Conservation (phyloP, 1,140 invertebrate genomes). For the Zaprionus tsacasi region DNA sequence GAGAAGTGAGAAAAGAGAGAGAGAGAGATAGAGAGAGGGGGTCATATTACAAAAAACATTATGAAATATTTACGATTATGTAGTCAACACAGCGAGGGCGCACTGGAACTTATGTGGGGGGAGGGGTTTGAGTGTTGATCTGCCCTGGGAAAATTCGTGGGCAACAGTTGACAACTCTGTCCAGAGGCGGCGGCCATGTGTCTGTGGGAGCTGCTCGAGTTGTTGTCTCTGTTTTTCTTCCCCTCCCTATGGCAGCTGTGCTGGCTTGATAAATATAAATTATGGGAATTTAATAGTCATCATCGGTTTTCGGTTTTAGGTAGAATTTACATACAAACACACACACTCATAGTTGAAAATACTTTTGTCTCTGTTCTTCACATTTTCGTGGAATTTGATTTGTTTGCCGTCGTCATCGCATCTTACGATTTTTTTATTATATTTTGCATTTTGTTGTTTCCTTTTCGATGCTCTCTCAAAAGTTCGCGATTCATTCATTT, state of each 20-base stretch:
- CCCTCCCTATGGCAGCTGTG: background rate
- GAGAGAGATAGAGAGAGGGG: slow-evolving; percentile 3
- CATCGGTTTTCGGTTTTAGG: slow-evolving; percentile 17
- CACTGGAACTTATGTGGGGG: background rate
- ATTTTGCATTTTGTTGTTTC: slow-evolving; percentile 6
- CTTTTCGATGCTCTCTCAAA: slow-evolving; percentile 23
- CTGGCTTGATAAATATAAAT: slow-evolving; percentile 55
- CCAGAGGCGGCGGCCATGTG: slow-evolving; percentile 54
- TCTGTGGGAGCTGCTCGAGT: slow-evolving; percentile 44
- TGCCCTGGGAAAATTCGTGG: slow-evolving; percentile 36
- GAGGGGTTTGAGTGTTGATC: background rate
- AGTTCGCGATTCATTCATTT: slow-evolving; percentile 48
- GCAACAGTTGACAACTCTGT: slow-evolving; percentile 44
- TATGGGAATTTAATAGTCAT: slow-evolving; percentile 63
- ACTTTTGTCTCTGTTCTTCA: background rate
- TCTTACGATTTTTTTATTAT: slow-evolving; percentile 7
- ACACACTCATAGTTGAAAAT: background rate
- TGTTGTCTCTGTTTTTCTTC: slow-evolving; percentile 16
- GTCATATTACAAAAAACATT: slow-evolving; percentile 46
- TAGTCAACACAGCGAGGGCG: slow-evolving; percentile 29
- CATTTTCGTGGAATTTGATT: slow-evolving; percentile 15
- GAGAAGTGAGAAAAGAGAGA: no score
- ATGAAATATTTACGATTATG: slow-evolving; percentile 75
- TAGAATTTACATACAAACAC: background rate
- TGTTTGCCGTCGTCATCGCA: slow-evolving; percentile 36